Conservation (phyloP, 2,797 vertebrate genomes). For the Protosalanx chinensis region DNA sequence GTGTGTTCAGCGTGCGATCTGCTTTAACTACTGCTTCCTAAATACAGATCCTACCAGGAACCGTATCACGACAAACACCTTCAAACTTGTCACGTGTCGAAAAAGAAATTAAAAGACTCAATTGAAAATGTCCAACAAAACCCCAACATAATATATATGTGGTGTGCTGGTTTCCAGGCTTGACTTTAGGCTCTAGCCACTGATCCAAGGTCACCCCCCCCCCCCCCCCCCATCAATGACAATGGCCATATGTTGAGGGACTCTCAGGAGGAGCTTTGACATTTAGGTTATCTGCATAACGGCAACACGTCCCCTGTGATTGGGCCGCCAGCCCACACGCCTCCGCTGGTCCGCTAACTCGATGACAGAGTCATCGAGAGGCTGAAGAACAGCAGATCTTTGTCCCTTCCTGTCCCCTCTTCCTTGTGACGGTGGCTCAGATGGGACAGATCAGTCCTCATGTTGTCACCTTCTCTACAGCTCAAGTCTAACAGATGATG, state of each 20-base stretch:
- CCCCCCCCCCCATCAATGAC: conserved; percentile 32
- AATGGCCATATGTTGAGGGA: conserved; percentile 39
- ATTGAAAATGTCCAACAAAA: background rate
- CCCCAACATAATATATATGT: background rate
- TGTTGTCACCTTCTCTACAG: background rate
- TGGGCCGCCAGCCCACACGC: conserved; percentile 29
- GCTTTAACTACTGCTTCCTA: background rate
- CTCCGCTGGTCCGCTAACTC: conserved; percentile 37
- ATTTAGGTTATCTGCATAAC: conserved; percentile 37
- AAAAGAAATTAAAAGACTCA: too few species aligned
- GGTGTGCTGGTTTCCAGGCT: background rate
- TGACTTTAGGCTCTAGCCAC: background rate
- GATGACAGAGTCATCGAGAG: conserved; percentile 21
- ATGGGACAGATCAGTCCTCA: conserved; percentile 29
- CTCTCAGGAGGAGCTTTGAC: conserved; percentile 41
- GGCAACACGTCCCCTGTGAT: conserved; percentile 49
- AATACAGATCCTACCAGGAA: background rate
- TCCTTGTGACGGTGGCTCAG: conserved; percentile 11
- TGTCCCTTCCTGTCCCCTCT: background rate
- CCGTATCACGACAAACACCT: too few species aligned
- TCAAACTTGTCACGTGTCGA: too few species aligned
- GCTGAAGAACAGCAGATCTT: conserved; percentile 39
- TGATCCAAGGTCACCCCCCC: conserved; percentile 26
- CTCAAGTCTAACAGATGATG: background rate
- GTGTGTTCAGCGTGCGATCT: background rate